Evolutionary conservation across 1,140 invertebrate species (phyloP), one percentile per base, ranked within the genome.

Genomic region (Drosophila miranda): DNA sequence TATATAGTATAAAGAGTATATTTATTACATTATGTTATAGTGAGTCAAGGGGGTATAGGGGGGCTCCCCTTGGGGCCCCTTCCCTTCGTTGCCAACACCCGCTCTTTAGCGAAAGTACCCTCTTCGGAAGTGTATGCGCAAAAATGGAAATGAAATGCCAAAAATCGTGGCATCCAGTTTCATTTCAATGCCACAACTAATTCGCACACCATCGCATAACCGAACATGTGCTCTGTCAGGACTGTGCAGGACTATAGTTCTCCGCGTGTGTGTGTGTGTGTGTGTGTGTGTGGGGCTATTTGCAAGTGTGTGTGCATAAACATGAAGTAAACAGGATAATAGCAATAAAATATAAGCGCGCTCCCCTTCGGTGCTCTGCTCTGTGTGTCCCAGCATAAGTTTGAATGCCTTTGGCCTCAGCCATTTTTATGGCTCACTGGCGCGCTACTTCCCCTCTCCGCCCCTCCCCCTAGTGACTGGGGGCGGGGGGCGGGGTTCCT

Each of bases 241-340:
- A 16, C 7, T 8, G 1, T 7, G 19, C 19, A 19, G 19, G 19
- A 19, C 28, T 8, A 11, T 34, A 9, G 30, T 34, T 8, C 30
- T 9, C 9, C 9, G 30, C 11, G 9, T 23, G 14, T 57, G 59
- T 38, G 48, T 44, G 51, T 13, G 41, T 62, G 41, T 38, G 23
- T 44, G 44, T 46, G 46, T 63, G 54, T 30, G 53, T 49, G 30
- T 3, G 3, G 30, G 9, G 30, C 8, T 34, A 34, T 34, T 34
- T 34, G 30, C 9, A 3, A 34, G 30, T 34, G 45, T 53, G 68
- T 41, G 58, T 75, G 82, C 75, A 75, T 86, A 89, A 81, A 89
- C 80, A 89, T 89, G 77, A 71, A 81, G 84, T 89, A 89, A 89
- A 89, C 84, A 89, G 84, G 84, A 89, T 89, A 89, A 89, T 89